phyloP scores from a whole-genome alignment of 2,888 invertebrate species.

The Thyatira batis region DNA sequence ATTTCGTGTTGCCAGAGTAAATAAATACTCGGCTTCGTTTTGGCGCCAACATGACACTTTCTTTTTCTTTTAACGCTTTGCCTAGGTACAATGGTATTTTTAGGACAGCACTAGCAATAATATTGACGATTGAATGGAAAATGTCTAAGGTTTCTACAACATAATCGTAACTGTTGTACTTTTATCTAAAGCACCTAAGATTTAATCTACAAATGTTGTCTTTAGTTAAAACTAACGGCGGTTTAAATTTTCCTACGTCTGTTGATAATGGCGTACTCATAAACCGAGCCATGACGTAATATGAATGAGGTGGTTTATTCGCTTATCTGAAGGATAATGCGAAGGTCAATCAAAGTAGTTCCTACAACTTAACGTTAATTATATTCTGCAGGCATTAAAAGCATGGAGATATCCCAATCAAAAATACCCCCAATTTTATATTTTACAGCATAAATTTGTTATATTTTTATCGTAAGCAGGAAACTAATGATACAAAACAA shows the following conservation, averaged over 20 bases:
- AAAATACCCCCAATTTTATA: too few species aligned
- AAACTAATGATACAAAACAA: too few species aligned
- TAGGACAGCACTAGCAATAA: too few species aligned
- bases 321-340: constrained; percentile 25
- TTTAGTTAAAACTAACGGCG: constrained; percentile 25
- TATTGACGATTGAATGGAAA: background rate
- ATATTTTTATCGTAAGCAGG: too few species aligned
- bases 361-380: background rate
- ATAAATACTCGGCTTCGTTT: background rate
- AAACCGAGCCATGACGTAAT: constrained; percentile 21
- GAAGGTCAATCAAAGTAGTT: constrained; percentile 16
- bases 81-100: too few species aligned
- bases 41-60: background rate
- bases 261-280: constrained; percentile 8
- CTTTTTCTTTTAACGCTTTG: background rate
- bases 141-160: background rate
- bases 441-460: too few species aligned
- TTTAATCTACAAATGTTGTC: constrained; percentile 27
- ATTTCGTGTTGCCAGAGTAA: background rate
- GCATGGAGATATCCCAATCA: too few species aligned
- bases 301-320: constrained; percentile 16
- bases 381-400: background rate
- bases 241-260: constrained; percentile 31
- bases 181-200: constrained; percentile 29
- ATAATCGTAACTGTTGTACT: background rate